Evolutionary conservation across 2,888 invertebrate species (phyloP).

Genomic region (Drosophila subsilvestris): DNA sequence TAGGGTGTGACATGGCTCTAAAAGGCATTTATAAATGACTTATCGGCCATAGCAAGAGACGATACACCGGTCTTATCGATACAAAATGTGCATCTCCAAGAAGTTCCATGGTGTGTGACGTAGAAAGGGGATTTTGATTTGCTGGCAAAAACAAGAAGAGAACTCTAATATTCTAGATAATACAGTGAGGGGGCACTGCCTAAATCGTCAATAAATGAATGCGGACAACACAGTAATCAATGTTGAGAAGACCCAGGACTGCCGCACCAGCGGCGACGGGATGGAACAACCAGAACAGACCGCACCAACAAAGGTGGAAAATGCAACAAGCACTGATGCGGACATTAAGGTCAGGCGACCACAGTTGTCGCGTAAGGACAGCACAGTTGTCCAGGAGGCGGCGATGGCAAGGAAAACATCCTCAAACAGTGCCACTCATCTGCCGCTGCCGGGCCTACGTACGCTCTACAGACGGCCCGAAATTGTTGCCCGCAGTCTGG

Average conservation of each 20-base stretch:
- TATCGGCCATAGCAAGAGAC: too few relatives aligned
- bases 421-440: conserved; percentile 13
- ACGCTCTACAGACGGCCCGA: conserved; percentile 77
- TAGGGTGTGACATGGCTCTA: too few relatives aligned
- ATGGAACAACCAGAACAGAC: conserved; percentile 87
- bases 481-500: conserved; percentile 78
- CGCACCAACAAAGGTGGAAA: conserved; percentile 69
- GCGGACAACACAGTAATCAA: conserved; percentile 13
- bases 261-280: conserved; percentile 90
- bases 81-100: too few relatives aligned
- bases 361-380: conserved; percentile 70
- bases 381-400: conserved; percentile 64
- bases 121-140: conserved; percentile 52
- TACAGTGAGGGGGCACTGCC: background rate
- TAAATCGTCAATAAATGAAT: conserved; percentile 47
- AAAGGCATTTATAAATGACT: too few relatives aligned
- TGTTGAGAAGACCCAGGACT: conserved; percentile 41
- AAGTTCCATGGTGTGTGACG: too few relatives aligned
- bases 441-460: conserved; percentile 77
- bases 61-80: too few relatives aligned
- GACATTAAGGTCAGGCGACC: conserved; percentile 48
- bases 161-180: conserved; percentile 16
- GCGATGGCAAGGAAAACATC: conserved; percentile 56
- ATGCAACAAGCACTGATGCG: conserved; percentile 27
- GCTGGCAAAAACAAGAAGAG: conserved; percentile 54